Conservation (phyloP, 2,797 vertebrate genomes). For the Decapterus maruadsi region DNA sequence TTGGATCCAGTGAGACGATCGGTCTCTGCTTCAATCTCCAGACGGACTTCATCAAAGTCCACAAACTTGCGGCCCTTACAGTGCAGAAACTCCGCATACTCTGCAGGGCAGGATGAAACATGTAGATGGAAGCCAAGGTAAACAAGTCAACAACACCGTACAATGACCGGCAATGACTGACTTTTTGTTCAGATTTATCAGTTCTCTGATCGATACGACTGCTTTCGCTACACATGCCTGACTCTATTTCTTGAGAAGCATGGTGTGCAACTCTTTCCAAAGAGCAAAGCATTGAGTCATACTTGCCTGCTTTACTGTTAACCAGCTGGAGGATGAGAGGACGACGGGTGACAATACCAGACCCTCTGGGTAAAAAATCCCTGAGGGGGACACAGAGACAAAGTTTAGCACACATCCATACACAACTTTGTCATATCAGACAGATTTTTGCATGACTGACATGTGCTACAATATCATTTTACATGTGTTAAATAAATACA, state of each 20-base stretch:
- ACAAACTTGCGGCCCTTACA: constrained; percentile 96
- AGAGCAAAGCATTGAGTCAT: neutral
- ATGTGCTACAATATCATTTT: neutral
- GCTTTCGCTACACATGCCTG: neutral
- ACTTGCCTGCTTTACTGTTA: constrained; percentile 90
- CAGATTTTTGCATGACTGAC: neutral
- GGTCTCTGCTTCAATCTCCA: constrained; percentile 95
- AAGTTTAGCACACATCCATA: constrained; percentile 15
- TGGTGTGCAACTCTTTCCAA: neutral
- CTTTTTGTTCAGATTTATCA: neutral
- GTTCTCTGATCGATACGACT: neutral
- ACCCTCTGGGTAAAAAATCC: constrained; percentile 94
- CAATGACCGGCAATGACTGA: neutral
- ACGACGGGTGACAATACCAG: constrained; percentile 93
- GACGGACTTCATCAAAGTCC: constrained; percentile 95
- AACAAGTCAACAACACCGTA: neutral
- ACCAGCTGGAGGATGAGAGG: constrained; percentile 95
- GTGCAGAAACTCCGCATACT: constrained; percentile 97
- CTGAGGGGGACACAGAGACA: constrained; percentile 71
- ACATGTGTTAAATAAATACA: neutral
- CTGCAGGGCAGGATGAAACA: constrained; percentile 73
- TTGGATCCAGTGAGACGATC: constrained; percentile 94
- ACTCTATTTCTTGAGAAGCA: neutral
- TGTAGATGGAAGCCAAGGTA: neutral
- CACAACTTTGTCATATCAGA: neutral